Evolutionary conservation across 2,113 vertebrate genomes (phyloP).

Genomic region (Centrocercus urophasianus): DNA sequence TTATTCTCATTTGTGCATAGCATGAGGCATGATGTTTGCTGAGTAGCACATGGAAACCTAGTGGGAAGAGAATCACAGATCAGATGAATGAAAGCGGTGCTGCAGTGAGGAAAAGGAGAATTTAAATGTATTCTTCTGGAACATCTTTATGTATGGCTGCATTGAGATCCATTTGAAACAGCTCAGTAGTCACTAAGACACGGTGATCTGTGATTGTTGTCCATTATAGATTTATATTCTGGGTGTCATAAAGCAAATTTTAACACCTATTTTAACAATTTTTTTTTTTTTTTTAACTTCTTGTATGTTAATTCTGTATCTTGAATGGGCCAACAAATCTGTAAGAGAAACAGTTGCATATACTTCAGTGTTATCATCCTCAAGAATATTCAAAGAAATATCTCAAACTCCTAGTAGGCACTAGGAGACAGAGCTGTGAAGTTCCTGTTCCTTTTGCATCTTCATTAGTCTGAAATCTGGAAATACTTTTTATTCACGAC

Average conservation of each 20-base stretch:
- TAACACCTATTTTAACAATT: not conserved
- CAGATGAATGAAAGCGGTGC: not conserved
- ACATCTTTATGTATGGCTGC: not conserved
- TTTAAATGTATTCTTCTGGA: not conserved
- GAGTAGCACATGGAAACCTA: not conserved
- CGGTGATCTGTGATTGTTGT: not conserved
- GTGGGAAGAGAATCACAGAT: not conserved
- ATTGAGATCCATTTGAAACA: not conserved
- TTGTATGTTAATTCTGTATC: not conserved
- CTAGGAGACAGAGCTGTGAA: not conserved
- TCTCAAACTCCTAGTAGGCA: rapidly evolving
- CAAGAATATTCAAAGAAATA: not conserved
- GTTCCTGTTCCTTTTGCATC: not conserved
- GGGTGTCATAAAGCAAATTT: not conserved
- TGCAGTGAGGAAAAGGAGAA: not conserved
- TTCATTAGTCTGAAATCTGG: not conserved
- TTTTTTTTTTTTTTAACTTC: not conserved
- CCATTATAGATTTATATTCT: not conserved
- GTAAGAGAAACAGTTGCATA: not conserved
- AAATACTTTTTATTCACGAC: not conserved
- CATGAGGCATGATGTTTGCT: not conserved
- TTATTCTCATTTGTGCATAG: rapidly evolving
- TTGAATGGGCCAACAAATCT: not conserved
- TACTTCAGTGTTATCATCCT: not conserved
- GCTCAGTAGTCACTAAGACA: not conserved